Percentiles rank a stretch among this genome's conserved stretches.
These are phyloP conservation scores for Endomychus coccineus DNA, from an alignment of 2,888 invertebrate species.

Conservation along the genomic window DNA sequence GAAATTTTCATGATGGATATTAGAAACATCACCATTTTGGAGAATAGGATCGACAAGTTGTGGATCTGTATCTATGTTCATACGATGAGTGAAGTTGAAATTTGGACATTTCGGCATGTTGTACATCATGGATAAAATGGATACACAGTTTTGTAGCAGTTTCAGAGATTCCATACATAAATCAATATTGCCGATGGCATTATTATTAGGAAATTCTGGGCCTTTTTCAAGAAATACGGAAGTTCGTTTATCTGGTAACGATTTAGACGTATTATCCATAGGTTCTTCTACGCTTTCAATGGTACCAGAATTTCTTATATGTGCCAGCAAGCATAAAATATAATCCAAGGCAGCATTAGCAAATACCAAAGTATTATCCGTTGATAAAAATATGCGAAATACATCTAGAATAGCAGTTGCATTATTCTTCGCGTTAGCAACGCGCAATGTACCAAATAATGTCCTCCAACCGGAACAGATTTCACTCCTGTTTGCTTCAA, in stretches of 20 bases:
- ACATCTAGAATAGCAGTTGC: slow-evolving; percentile 77
- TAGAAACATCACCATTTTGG: slow-evolving; percentile 51
- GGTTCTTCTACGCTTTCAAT: slow-evolving; percentile 24
- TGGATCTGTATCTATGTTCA: slow-evolving; percentile 68
- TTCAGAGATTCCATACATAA: slow-evolving; percentile 73
- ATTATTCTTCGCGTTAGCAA: slow-evolving; percentile 65
- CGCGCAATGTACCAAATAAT: slow-evolving; percentile 85
- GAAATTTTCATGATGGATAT: slow-evolving; percentile 58
- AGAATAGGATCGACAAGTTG: slow-evolving; percentile 81
- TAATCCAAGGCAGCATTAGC: slow-evolving; percentile 92
- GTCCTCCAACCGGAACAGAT: slow-evolving; percentile 95
- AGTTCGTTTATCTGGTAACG: slow-evolving; percentile 15
- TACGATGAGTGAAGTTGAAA: slow-evolving; percentile 81
- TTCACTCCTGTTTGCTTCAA: slow-evolving; percentile 88
- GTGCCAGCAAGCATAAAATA: slow-evolving; percentile 77
- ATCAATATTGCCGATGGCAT: slow-evolving; percentile 46
- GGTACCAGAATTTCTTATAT: slow-evolving; percentile 62
- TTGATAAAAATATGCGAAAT: slow-evolving; percentile 86
- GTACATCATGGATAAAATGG: slow-evolving; percentile 85
- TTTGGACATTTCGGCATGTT: slow-evolving; percentile 91
- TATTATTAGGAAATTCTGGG: slow-evolving; percentile 31
- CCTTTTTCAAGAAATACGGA: slow-evolving; percentile 33
- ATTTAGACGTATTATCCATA: slow-evolving; percentile 37
- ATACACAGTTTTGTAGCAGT: slow-evolving; percentile 78
- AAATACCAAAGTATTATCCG: slow-evolving; percentile 88